Evolutionary conservation across 2,113 vertebrate species (phyloP).

Genomic region (Psophia crepitans): DNA sequence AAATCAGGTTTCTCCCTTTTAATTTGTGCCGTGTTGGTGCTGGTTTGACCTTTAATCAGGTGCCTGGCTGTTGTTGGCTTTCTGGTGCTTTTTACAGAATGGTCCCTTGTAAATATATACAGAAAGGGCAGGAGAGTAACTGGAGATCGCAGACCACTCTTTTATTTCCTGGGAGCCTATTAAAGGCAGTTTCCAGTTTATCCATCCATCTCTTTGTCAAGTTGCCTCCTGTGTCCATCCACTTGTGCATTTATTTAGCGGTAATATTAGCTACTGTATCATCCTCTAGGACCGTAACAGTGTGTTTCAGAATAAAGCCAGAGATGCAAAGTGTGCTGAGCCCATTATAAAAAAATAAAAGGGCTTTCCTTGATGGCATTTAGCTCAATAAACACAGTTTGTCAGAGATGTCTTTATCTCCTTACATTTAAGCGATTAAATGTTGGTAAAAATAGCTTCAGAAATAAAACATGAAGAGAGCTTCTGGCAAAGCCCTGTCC

Average conservation of each 20-base stretch:
- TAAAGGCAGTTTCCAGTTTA: slow-evolving; percentile 21
- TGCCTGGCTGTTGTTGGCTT: slow-evolving; percentile 30
- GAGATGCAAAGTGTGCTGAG: slow-evolving; percentile 37
- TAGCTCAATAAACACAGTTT: slow-evolving; percentile 74
- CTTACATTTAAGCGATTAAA: slow-evolving; percentile 72
- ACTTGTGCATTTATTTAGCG: slow-evolving; percentile 48
- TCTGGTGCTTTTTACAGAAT: slow-evolving; percentile 27
- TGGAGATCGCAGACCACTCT: slow-evolving; percentile 5
- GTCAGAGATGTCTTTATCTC: slow-evolving; percentile 71
- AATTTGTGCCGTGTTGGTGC: slow-evolving; percentile 31
- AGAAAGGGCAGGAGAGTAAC: slow-evolving; percentile 41
- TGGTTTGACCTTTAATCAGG: slow-evolving; percentile 43
- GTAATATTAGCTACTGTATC: slow-evolving; percentile 35
- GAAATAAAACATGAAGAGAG: slow-evolving; percentile 71
- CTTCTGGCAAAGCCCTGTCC: slow-evolving; percentile 71
- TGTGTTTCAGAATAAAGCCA: slow-evolving; percentile 47
- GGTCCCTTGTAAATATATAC: slow-evolving; percentile 47
- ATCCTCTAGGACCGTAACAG: slow-evolving; percentile 27
- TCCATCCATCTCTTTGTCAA: slow-evolving; percentile 42
- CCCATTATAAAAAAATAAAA: slow-evolving; percentile 56
- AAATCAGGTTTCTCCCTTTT: not conserved
- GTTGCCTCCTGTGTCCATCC: slow-evolving; percentile 48
- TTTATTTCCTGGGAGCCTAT: slow-evolving; percentile 45
- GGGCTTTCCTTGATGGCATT: slow-evolving; percentile 69
- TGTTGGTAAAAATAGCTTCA: slow-evolving; percentile 70